A percentile compares a stretch with the other conserved stretches of the same genome.
Conservation (phyloP, 2,888 invertebrate species). For the Cordilura impudica region DNA sequence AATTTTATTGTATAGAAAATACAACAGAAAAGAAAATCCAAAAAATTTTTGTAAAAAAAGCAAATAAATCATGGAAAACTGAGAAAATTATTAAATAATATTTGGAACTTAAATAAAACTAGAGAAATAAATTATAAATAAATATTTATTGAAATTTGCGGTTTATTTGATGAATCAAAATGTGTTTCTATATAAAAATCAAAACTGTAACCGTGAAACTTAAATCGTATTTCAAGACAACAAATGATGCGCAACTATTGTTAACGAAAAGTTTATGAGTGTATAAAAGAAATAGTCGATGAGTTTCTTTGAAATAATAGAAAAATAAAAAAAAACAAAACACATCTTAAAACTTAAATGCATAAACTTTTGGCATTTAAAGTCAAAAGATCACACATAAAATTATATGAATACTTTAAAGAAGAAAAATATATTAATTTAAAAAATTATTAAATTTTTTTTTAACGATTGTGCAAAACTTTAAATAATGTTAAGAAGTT, state of each 20-base stretch:
- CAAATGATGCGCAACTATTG: constrained; percentile 6
- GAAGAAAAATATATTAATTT: not conserved
- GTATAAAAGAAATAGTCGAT: not conserved
- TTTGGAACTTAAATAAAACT: not conserved
- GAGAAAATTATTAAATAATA: not conserved
- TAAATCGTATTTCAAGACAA: constrained; percentile 1
- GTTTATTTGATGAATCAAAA: not conserved
- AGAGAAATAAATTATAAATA: not conserved
- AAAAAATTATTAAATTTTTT: not conserved
- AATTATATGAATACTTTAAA: not conserved
- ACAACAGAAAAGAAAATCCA: constrained; percentile 25
- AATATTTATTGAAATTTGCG: not conserved
- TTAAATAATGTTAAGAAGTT: not conserved
- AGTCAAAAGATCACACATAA: constrained; percentile 23
- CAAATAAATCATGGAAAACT: not conserved
- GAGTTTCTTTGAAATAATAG: not conserved
- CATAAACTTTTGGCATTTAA: constrained; percentile 45
- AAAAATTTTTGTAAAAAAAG: not conserved
- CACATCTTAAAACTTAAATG: constrained; percentile 46
- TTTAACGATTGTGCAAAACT: not conserved
- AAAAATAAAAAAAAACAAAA: not conserved
- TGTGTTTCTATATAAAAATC: not conserved
- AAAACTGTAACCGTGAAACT: constrained; percentile 13
- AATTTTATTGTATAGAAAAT: constrained; percentile 9
- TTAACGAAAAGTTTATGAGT: not conserved